Conservation (phyloP, 1,140 invertebrate genomes). For the Rhizoglyphus robini region DNA sequence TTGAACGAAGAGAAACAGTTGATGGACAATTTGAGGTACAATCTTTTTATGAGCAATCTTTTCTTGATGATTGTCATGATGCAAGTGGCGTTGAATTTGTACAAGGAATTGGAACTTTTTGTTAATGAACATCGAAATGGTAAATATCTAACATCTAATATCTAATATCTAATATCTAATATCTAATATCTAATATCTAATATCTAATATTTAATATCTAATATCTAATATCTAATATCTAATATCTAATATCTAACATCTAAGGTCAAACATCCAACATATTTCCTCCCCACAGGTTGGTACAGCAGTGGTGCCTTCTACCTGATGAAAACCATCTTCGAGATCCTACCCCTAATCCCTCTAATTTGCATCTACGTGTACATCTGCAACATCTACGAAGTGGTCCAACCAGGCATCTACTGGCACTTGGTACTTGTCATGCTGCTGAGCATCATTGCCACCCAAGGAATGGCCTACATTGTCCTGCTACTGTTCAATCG, state of each 20-base stretch:
- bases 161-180: no score
- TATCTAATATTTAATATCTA: no score
- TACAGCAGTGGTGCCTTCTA: neutral
- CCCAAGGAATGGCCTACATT: neutral
- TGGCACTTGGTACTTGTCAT: neutral
- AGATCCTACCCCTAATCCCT: neutral
- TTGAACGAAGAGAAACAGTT: neutral
- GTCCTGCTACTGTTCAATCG: neutral
- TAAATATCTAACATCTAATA: no score
- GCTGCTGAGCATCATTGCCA: neutral
- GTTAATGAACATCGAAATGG: conserved; percentile 10
- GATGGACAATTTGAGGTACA: neutral
- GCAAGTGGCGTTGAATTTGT: neutral
- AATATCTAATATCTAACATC: no score
- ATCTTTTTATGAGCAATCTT: neutral
- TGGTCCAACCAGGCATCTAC: neutral
- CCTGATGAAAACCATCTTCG: neutral
- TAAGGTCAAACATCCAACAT: neutral
- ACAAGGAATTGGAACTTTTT: neutral
- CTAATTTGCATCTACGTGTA: neutral
- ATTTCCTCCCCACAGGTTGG: neutral
- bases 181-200: no score
- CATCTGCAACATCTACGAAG: neutral
- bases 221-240: no score
- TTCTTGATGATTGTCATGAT: neutral